Percentiles rank a stretch among this genome's conserved stretches.
These are phyloP conservation scores for Caenorhabditis doughertyi DNA, from an alignment of 2,888 invertebrate species.

Conservation along the genomic window DNA sequence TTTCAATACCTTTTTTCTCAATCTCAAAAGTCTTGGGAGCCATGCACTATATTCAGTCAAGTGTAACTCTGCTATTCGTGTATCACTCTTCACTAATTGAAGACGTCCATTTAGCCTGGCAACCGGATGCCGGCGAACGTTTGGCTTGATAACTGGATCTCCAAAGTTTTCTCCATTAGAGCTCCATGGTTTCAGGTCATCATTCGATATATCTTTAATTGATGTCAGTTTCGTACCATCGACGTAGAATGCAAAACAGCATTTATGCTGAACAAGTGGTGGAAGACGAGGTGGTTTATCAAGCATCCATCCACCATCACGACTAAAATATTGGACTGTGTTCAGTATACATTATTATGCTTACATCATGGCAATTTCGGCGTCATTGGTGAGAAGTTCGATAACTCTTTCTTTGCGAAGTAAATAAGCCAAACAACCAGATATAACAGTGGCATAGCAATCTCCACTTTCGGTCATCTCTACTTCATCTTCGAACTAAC, in stretches of 20 bases:
- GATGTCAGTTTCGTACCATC: conserved; percentile 63
- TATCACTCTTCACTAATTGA: conserved; percentile 64
- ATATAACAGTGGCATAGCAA: conserved; percentile 70
- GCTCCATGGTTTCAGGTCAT: conserved; percentile 73
- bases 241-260: conserved; percentile 71
- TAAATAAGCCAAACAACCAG: conserved; percentile 69
- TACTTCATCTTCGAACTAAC: conserved; percentile 73
- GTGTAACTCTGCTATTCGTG: conserved; percentile 66
- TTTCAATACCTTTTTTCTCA: conserved; percentile 71
- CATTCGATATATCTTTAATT: conserved; percentile 66
- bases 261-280: conserved; percentile 68
- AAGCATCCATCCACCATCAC: conserved; percentile 70
- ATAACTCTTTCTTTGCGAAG: conserved; percentile 70
- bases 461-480: conserved; percentile 69
- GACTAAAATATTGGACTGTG: conserved; percentile 56
- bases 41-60: conserved; percentile 75
- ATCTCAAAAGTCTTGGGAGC: conserved; percentile 69
- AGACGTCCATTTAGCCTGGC: conserved; percentile 57
- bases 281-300: conserved; percentile 72
- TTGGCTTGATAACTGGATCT: conserved; percentile 71
- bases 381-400: conserved; percentile 63
- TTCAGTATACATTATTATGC: conserved; percentile 1
- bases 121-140: conserved; percentile 70
- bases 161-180: conserved; percentile 53
- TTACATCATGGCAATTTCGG: conserved; percentile 63